These are phyloP conservation scores for Athripsodes cinereus DNA, from an alignment of 2,888 invertebrate species.

Conservation along the genomic window DNA sequence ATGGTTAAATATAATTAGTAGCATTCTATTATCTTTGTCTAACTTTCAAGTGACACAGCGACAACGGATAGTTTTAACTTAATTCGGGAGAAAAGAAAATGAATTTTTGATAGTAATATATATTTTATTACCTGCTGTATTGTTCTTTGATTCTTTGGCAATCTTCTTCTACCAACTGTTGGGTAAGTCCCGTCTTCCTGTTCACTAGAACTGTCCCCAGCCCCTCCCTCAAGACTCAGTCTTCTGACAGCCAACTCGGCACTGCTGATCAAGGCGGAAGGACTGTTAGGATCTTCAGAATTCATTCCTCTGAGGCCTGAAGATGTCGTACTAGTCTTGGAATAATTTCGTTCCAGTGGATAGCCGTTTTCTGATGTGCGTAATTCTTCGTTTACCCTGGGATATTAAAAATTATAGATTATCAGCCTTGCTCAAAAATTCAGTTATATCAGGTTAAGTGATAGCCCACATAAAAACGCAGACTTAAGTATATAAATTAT, in stretches of 20 bases:
- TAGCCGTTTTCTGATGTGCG: conserved; percentile 40
- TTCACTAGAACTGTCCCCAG: conserved; percentile 67
- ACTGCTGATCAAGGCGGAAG: conserved; percentile 32
- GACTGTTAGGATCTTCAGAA: conserved; percentile 32
- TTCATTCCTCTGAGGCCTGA: conserved; percentile 32
- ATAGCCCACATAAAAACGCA: no score
- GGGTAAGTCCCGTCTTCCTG: conserved; percentile 50
- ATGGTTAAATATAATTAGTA: no score
- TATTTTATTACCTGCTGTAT: conserved; percentile 52
- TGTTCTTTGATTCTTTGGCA: conserved; percentile 53
- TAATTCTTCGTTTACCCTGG: conserved; percentile 32
- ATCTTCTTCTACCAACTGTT: conserved; percentile 51
- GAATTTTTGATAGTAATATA: not conserved
- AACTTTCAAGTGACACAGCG: no score
- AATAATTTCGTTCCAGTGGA: conserved; percentile 45
- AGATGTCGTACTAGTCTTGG: conserved; percentile 38
- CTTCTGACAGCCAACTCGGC: conserved; percentile 45
- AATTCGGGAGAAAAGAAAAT: no score
- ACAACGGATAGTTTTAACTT: no score
- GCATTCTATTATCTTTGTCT: no score
- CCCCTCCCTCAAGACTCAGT: conserved; percentile 64
- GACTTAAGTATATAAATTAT: no score
- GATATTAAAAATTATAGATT: no score
- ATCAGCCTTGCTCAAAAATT: no score
- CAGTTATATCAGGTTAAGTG: no score